Percentiles rank a stretch among this genome's conserved stretches.
These are phyloP conservation scores for Petrolisthes manimaculis DNA, from an alignment of 2,888 invertebrate genomes.

Conservation along the genomic window DNA sequence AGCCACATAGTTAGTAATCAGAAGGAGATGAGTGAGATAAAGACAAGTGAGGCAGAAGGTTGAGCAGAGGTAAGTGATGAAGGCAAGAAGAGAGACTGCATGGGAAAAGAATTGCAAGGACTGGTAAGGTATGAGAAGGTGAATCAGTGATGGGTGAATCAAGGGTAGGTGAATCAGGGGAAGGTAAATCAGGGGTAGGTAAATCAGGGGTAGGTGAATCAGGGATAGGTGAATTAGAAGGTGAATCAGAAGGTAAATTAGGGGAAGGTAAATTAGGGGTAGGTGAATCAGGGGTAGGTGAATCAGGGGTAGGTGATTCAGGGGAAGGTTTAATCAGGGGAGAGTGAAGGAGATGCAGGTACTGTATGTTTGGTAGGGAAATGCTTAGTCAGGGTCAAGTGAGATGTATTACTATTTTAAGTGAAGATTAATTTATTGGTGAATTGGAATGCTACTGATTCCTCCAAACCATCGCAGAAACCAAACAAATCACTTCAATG, in stretches of 20 bases:
- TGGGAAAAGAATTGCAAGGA: not conserved
- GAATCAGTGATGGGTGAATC: not conserved
- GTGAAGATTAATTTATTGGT: too few relatives aligned
- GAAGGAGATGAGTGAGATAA: too few relatives aligned
- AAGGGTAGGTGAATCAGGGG: not conserved
- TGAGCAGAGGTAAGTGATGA: not conserved
- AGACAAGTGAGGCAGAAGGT: not conserved
- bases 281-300: not conserved
- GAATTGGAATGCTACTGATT: too few relatives aligned
- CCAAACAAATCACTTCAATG: too few relatives aligned
- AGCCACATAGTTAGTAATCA: too few relatives aligned
- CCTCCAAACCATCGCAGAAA: too few relatives aligned
- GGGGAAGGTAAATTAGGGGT: not conserved
- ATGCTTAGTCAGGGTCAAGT: too few relatives aligned
- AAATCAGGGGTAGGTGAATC: not conserved
- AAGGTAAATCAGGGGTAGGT: not conserved
- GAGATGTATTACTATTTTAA: too few relatives aligned
- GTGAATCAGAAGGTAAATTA: not conserved
- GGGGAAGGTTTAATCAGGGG: not conserved
- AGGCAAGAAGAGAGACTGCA: not conserved
- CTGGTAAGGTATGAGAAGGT: constrained; percentile 15
- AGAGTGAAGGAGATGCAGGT: too few relatives aligned
- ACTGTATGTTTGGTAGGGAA: too few relatives aligned
- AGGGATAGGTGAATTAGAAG: too few relatives aligned
- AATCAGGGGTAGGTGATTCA: too few relatives aligned